phyloP scores from a whole-genome alignment of 2,113 vertebrate genomes.

The Grantiella picta region DNA sequence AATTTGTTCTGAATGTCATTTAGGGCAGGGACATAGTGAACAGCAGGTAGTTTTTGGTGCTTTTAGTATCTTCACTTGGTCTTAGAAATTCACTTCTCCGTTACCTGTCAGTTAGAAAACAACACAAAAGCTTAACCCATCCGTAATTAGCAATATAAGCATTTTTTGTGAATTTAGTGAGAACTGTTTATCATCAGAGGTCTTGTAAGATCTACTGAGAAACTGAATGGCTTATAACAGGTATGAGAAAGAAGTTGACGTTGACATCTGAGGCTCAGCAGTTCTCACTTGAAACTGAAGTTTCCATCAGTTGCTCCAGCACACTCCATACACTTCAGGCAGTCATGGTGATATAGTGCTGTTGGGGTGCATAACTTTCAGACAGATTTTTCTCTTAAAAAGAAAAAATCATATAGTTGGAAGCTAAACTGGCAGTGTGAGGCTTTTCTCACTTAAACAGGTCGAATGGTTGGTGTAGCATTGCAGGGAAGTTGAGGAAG shows the following conservation, averaged over 20 bases:
- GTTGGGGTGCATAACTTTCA: neutral
- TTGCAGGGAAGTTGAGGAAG: neutral
- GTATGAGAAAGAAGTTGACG: neutral
- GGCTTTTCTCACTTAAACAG: neutral
- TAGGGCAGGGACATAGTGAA: neutral
- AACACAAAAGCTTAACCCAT: neutral
- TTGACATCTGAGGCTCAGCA: neutral
- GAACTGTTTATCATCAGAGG: neutral
- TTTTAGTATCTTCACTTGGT: neutral
- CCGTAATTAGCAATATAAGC: fast-evolving
- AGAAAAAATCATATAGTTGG: neutral
- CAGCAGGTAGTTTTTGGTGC: neutral
- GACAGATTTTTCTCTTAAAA: neutral
- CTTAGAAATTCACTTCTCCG: neutral
- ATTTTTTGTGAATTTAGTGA: neutral
- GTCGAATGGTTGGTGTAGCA: neutral
- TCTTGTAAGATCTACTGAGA: neutral
- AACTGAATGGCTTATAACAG: neutral
- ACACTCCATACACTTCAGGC: neutral
- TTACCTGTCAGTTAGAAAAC: neutral
- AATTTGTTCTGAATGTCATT: neutral
- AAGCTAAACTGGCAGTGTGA: neutral
- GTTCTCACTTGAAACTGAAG: neutral
- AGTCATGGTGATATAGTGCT: neutral
- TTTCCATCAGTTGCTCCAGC: neutral